Evolutionary conservation across 2,113 vertebrate species (phyloP).

Genomic region (Haemorhous mexicanus): DNA sequence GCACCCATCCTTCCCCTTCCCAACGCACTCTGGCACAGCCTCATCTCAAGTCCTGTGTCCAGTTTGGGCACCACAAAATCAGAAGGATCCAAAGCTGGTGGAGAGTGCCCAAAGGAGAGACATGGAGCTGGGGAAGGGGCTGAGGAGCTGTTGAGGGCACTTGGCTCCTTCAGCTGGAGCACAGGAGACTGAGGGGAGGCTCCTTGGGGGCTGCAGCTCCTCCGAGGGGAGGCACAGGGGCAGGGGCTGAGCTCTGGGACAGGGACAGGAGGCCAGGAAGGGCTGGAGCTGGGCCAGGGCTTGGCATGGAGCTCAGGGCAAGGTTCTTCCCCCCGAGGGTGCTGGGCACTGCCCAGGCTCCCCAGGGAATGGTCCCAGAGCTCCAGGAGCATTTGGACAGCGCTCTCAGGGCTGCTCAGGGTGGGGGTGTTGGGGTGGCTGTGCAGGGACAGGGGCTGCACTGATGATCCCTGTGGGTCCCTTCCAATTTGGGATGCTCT

Average conservation of each 20-base stretch:
- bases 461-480: fast-evolving
- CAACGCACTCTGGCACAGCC: neutral
- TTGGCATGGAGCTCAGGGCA: neutral
- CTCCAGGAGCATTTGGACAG: neutral
- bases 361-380: neutral
- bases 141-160: neutral
- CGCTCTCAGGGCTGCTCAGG: neutral
- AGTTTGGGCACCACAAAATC: neutral
- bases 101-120: neutral
- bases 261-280: neutral
- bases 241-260: neutral
- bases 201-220: neutral
- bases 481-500: neutral
- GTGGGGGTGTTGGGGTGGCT: neutral
- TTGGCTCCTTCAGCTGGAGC: neutral
- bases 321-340: neutral
- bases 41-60: neutral
- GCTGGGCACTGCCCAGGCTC: neutral
- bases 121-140: neutral
- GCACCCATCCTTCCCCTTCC: neutral
- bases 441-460: fast-evolving
- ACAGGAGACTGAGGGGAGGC: neutral
- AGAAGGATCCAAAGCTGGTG: neutral
- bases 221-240: neutral
- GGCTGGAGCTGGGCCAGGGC: neutral